These are phyloP conservation scores for Pungitius pungitius DNA, from an alignment of 2,113 vertebrate species.

Conservation along the genomic window DNA sequence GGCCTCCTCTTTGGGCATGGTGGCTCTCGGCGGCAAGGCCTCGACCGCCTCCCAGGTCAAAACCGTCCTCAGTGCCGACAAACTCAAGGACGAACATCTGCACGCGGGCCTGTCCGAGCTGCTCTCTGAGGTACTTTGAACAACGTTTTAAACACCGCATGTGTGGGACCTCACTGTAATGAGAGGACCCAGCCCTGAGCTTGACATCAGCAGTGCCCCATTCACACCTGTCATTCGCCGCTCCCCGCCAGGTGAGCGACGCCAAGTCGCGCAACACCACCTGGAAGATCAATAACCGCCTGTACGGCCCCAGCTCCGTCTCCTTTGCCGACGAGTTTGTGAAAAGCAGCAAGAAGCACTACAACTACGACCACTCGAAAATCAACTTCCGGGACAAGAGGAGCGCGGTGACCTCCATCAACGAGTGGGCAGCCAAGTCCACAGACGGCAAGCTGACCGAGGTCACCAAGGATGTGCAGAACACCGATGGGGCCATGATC, in stretches of 20 bases:
- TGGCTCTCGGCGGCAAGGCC: slow-evolving; percentile 90
- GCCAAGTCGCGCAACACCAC: slow-evolving; percentile 90
- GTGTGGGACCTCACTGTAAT: not conserved
- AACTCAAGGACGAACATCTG: slow-evolving; percentile 90
- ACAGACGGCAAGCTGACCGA: slow-evolving; percentile 92
- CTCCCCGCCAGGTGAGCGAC: slow-evolving; percentile 79
- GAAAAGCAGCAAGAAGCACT: slow-evolving; percentile 95
- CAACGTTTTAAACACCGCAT: not conserved
- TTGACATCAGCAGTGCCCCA: not conserved
- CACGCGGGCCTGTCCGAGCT: slow-evolving; percentile 90
- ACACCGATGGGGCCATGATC: slow-evolving; percentile 92
- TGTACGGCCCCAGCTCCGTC: slow-evolving; percentile 94
- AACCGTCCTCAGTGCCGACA: slow-evolving; percentile 86
- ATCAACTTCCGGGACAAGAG: slow-evolving; percentile 97
- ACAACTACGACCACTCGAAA: slow-evolving; percentile 94
- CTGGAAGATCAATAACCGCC: slow-evolving; percentile 94
- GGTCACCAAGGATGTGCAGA: slow-evolving; percentile 92
- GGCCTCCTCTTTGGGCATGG: slow-evolving; percentile 92
- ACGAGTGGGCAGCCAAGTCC: slow-evolving; percentile 94
- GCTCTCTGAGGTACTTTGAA: slow-evolving; percentile 82
- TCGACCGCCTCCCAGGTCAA: slow-evolving; percentile 92
- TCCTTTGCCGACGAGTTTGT: slow-evolving; percentile 91
- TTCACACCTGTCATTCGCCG: not conserved
- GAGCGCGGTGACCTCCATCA: slow-evolving; percentile 94
- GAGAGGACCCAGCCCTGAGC: not conserved